Base-by-base conservation (phyloP, 2,888 invertebrate species). In the Cheilosia variabilis region DNA sequence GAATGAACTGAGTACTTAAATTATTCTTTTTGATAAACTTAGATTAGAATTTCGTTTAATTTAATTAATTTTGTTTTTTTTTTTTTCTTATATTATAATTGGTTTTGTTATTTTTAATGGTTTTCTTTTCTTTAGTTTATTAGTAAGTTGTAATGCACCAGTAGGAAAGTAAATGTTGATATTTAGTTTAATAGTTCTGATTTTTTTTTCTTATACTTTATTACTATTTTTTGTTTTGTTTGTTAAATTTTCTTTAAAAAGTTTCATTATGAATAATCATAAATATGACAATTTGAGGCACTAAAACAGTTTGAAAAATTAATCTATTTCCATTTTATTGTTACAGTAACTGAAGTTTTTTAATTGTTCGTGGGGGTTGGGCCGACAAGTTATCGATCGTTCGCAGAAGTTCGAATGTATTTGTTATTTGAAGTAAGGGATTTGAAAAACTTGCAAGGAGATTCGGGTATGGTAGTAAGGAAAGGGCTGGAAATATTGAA, bases 111-210 rank as follows among this genome's bases (percentile, higher is more conserved):
- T 13, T 37, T 10, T 37, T 37, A 37, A 31, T 9, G 31, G 13
- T 37, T 37, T 37, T 37, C 43, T 57, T 83, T 81, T 87, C 86
- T 60, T 82, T 86, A 73, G 24, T 24, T 76, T 72, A 55, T 79
- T 62, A 77, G 86, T 87, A 83, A 75, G 82, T 87, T 80, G 66
- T 82, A 87, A 69, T 87, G 91, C 91, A 91, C 90, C 91, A 91
- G 91, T 90, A 86, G 86, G 88, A 89, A 89, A 89, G 81, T 88
- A 75, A 88, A 89, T 89, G 89, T 89, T 89, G 89, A 88, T 88
- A 88, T 87, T 89, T 89, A 88, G 84, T 88, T 89, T 89, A 89
- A 88, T 89, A 87, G 87, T 86, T 88, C 68, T 81, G 88, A 88
- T 88, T 88, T 55, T 78, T 68, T 76, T 57, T 77, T 55, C 62